These are phyloP conservation scores for Falco peregrinus DNA, from an alignment of 2,797 vertebrate species.

Conservation along the genomic window DNA sequence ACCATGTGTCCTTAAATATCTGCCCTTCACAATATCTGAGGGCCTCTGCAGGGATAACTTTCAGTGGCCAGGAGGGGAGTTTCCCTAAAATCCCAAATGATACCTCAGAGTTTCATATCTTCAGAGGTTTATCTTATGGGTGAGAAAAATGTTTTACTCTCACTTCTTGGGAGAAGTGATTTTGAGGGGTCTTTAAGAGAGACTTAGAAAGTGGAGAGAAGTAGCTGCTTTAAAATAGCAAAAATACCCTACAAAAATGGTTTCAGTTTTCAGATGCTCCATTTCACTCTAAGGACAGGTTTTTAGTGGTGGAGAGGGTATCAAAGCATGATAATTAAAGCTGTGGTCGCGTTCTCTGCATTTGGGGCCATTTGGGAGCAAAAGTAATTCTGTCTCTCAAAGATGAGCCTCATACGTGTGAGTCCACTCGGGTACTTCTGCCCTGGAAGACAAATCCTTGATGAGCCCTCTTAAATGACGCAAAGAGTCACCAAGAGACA, in stretches of 20 bases:
- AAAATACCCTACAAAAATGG: not conserved
- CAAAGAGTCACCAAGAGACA: not conserved
- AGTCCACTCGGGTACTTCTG: not conserved
- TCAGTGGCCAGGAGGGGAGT: not conserved
- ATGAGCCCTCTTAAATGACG: not conserved
- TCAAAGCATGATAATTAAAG: not conserved
- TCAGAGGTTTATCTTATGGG: not conserved
- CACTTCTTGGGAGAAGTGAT: not conserved
- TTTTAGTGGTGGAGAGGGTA: not conserved
- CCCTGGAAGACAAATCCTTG: not conserved
- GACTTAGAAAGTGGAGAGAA: not conserved
- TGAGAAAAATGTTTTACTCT: not conserved
- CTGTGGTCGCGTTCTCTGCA: rapidly evolving
- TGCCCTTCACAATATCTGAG: not conserved
- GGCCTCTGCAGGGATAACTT: not conserved
- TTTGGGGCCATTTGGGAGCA: not conserved
- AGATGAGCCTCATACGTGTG: not conserved
- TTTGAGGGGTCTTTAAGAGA: not conserved
- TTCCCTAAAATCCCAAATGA: not conserved
- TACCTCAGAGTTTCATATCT: not conserved
- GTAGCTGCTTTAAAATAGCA: not conserved
- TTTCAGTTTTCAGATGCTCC: not conserved
- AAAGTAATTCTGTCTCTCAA: not conserved
- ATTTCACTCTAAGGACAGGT: not conserved
- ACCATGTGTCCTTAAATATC: not conserved